phyloP scores from a whole-genome alignment of 2,888 invertebrate species.

The Ametastegia equiseti region DNA sequence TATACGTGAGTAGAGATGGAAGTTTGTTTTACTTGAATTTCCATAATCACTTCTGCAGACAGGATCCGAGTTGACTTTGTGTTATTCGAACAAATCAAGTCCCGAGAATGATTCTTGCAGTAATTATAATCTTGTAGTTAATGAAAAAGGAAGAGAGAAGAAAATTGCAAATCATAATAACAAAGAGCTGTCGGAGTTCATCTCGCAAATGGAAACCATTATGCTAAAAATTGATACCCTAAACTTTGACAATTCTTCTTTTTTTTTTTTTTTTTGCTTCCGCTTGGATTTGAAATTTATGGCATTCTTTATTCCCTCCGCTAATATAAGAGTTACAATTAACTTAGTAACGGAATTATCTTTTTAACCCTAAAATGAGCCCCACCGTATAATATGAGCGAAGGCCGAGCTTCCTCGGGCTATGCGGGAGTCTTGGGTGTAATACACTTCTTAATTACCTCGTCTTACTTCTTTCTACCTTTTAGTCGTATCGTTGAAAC shows the following conservation, averaged over 20 bases:
- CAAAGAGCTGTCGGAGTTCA: background rate
- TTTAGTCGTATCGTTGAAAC: background rate
- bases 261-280: background rate
- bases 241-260: background rate
- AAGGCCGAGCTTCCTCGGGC: background rate
- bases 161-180: background rate
- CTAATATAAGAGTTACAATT: background rate
- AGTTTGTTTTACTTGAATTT: slow-evolving; percentile 27
- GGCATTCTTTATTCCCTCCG: background rate
- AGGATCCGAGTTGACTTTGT: background rate
- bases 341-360: background rate
- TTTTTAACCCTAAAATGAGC: background rate
- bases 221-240: background rate
- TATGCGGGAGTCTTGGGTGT: background rate
- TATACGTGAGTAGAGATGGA: background rate
- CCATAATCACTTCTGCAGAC: slow-evolving; percentile 16
- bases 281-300: background rate
- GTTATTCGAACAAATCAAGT: background rate
- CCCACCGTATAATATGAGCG: background rate
- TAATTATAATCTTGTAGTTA: background rate
- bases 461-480: slow-evolving; percentile 14
- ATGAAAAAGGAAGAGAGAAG: background rate
- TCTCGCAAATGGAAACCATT: background rate
- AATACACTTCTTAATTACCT: slow-evolving; percentile 18
- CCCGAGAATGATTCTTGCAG: background rate